Evolutionary conservation across 2,113 vertebrate species (phyloP).

Genomic region (Marmota monax): DNA sequence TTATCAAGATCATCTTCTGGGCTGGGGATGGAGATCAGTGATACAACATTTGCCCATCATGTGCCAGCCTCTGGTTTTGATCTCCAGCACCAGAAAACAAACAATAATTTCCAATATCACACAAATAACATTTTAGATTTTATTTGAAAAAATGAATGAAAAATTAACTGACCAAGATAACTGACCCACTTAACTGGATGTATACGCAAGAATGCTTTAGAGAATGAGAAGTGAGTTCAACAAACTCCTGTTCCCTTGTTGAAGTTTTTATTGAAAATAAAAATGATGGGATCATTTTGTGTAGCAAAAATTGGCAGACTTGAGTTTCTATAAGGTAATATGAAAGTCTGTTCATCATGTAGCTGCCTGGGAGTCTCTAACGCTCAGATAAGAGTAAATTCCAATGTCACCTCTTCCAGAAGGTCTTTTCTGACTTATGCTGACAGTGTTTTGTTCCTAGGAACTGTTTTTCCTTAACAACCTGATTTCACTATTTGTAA

Average conservation of each 20-base stretch:
- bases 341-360: background rate
- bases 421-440: background rate
- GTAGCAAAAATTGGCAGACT: background rate
- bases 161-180: background rate
- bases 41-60: no score
- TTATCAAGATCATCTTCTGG: background rate
- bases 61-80: background rate
- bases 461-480: background rate
- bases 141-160: slow-evolving; percentile 44
- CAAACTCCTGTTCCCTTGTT: background rate
- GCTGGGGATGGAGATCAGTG: no score
- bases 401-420: background rate
- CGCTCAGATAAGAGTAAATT: background rate
- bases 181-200: background rate
- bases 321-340: background rate
- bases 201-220: background rate
- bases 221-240: background rate
- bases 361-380: background rate
- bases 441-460: background rate
- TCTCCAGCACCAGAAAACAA: background rate
- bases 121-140: slow-evolving; percentile 20
- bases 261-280: slow-evolving; percentile 14
- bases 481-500: background rate
- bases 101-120: background rate
- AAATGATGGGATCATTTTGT: slow-evolving; percentile 16